Conservation (phyloP, 1,140 invertebrate genomes). For the Penaeus indicus region DNA sequence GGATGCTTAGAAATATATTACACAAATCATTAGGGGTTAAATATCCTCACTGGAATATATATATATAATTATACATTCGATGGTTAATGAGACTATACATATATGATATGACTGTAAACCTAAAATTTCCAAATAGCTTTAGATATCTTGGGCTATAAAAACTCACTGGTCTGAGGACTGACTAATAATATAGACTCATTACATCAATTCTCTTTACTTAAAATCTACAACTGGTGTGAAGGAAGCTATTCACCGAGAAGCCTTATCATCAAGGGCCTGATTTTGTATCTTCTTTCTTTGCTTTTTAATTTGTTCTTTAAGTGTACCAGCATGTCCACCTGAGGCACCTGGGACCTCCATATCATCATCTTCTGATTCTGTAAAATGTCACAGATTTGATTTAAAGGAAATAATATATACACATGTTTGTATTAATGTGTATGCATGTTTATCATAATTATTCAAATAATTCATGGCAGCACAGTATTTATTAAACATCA, state of each 20-base stretch:
- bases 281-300: constrained; percentile 66
- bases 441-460: neutral
- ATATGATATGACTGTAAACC: no score
- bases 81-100: no score
- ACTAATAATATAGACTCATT: no score
- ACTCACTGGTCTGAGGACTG: no score
- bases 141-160: no score
- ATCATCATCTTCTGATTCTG: constrained; percentile 41
- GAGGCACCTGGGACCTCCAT: constrained; percentile 41
- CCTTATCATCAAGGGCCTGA: constrained; percentile 48
- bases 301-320: constrained; percentile 66
- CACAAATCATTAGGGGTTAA: no score
- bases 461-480: neutral
- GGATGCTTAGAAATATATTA: no score
- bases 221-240: no score
- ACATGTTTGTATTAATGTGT: neutral
- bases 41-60: no score
- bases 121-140: no score
- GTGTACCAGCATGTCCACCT: constrained; percentile 57
- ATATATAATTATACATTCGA: no score
- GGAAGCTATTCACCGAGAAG: constrained; percentile 31
- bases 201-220: no score
- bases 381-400: neutral
- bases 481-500: neutral
- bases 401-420: neutral